Evolutionary conservation across 1,140 invertebrate species (phyloP), one percentile per base, ranked within the genome.

Genomic region (Drosophila tropicalis): DNA sequence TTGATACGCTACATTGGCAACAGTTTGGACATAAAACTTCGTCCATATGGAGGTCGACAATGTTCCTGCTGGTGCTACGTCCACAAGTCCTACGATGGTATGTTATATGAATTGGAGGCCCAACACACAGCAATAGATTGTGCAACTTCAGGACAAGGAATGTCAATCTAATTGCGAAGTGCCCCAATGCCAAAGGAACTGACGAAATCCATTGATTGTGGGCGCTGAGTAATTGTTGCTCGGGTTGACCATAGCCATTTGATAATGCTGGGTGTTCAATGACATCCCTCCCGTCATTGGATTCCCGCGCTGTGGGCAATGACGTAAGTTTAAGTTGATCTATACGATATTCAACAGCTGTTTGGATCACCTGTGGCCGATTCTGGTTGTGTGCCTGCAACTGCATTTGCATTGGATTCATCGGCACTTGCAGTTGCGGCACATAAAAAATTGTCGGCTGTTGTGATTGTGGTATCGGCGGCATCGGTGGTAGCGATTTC

Each of bases 221-320:
- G 72, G 72, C 51, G 73, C 29, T 0, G 83, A 76, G 57, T 79
- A 72, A 29, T 77, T 79, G 58, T 73, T 79, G 58, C 70, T 83
- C 6, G 79, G 82, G 0, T 66, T 68, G 22, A 60, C 25, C 36
- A 82, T 56, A 9, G 68, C 22, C 40, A 5, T 13, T 39, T 13
- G 36, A 12, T 39, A 13, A 3, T 79, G 19, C 0, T 58, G 72
- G 3, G 25, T 3, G 17, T 12, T 36, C 29, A 4, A 15, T 34
- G 63, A 47, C 44, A 19, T 51, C 44, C 17, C 3, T 51, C 44
- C 47, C 41, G 36, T 54, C 10, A 22, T 29, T 6, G 63, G 34
- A 12, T 39, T 70, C 29, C 61, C 25, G 51, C 61, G 29, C 72
- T 78, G 71, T 69, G 75, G 62, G 51, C 22, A 51, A 36, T 41